Conservation (phyloP, 2,113 vertebrate genomes). For the Acrocephalus kingi region DNA sequence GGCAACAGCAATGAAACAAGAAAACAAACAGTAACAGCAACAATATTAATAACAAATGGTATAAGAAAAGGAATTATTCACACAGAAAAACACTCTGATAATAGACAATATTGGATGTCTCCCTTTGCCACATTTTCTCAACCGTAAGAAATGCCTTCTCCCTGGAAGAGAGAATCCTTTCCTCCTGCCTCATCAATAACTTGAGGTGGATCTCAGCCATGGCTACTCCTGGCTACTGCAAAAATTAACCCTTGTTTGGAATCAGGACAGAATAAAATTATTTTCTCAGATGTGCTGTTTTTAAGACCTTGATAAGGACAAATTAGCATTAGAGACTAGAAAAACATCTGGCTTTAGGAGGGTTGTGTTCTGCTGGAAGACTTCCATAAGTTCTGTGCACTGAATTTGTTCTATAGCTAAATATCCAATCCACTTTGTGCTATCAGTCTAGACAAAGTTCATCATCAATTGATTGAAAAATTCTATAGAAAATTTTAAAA, state of each 20-base stretch:
- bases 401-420: background rate
- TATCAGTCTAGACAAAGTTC: background rate
- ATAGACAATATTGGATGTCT: background rate
- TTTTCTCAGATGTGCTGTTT: background rate
- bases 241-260: background rate
- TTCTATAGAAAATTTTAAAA: background rate
- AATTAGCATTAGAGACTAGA: background rate
- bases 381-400: background rate
- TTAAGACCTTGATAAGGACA: background rate
- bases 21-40: background rate
- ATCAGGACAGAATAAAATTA: background rate
- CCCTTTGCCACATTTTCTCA: background rate
- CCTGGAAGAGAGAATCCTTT: background rate
- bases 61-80: background rate
- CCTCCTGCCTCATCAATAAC: background rate
- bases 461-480: background rate
- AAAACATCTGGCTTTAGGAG: background rate
- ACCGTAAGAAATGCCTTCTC: accelerated
- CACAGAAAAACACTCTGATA: background rate
- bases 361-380: background rate
- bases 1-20: background rate
- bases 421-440: background rate
- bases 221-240: background rate
- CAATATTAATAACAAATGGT: background rate
- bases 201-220: no score